Percentiles rank a stretch among this genome's conserved stretches.
phyloP scores from a whole-genome alignment of 2,113 vertebrate genomes.

The Callorhinus ursinus region DNA sequence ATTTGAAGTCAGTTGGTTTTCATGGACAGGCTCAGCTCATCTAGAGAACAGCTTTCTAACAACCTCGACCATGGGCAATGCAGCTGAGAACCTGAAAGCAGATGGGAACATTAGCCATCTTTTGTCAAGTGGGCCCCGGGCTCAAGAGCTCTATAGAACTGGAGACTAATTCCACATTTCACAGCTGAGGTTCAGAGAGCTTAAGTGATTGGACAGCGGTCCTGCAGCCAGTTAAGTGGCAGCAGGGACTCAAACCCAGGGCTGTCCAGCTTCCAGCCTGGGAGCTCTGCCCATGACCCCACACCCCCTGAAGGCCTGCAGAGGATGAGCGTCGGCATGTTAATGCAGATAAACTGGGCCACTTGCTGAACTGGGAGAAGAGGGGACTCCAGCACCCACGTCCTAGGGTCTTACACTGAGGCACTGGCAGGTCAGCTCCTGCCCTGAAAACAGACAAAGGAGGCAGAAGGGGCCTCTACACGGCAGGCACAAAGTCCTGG shows the following conservation, averaged over 20 bases:
- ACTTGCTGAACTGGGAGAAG: rapidly evolving
- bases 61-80: neutral
- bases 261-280: neutral
- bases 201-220: neutral
- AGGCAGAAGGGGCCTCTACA: neutral
- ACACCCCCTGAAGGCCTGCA: rapidly evolving
- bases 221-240: neutral
- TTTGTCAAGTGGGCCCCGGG: neutral
- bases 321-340: neutral
- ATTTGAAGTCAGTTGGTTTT: neutral
- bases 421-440: neutral
- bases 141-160: neutral
- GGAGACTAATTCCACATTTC: neutral
- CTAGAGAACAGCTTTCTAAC: neutral
- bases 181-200: neutral
- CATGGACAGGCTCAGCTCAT: neutral
- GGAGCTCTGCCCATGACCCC: neutral
- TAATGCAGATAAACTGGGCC: neutral
- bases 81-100: neutral
- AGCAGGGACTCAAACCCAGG: neutral
- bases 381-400: neutral
- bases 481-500: neutral
- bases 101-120: too few species aligned
- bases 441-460: neutral
- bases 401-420: neutral